Percentiles rank a stretch among this genome's conserved stretches.
phyloP scores from a whole-genome alignment of 2,113 vertebrate genomes.

The Collichthys lucidus region DNA sequence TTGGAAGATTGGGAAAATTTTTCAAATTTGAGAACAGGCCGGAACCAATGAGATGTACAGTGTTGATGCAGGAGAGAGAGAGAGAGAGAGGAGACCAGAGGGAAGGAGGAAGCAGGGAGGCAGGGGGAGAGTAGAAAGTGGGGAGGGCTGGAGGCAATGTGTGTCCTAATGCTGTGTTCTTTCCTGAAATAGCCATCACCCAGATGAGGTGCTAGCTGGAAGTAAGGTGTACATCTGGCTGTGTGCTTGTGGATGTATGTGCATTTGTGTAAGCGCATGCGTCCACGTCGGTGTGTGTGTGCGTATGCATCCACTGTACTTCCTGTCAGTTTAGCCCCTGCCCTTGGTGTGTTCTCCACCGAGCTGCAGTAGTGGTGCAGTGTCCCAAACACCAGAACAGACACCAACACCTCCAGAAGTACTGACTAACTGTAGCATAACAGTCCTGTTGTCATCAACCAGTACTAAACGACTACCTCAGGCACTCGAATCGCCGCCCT shows the following conservation, averaged over 20 bases:
- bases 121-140: constrained; percentile 18
- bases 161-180: constrained; percentile 73
- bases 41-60: constrained; percentile 28
- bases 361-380: constrained; percentile 37
- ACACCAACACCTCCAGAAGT: constrained; percentile 17
- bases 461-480: constrained; percentile 38
- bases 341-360: constrained; percentile 43
- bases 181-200: constrained; percentile 79
- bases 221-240: constrained; percentile 58
- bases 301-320: constrained; percentile 7
- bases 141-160: constrained; percentile 64
- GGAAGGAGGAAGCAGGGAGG: constrained; percentile 44
- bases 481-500: constrained; percentile 21
- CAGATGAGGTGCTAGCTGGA: constrained; percentile 70
- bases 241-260: constrained; percentile 34
- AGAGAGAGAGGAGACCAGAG: constrained; percentile 13
- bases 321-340: constrained; percentile 42
- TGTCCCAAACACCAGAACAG: constrained; percentile 30
- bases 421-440: constrained; percentile 29
- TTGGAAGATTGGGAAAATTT: constrained; percentile 20
- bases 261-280: constrained; percentile 29
- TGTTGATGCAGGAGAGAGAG: constrained; percentile 23
- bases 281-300: constrained; percentile 7
- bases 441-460: constrained; percentile 47
- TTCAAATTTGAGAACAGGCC: constrained; percentile 31